Evolutionary conservation across 2,888 invertebrate genomes (phyloP), one percentile per base, ranked within the genome.

Genomic region (Andrena fulva): DNA sequence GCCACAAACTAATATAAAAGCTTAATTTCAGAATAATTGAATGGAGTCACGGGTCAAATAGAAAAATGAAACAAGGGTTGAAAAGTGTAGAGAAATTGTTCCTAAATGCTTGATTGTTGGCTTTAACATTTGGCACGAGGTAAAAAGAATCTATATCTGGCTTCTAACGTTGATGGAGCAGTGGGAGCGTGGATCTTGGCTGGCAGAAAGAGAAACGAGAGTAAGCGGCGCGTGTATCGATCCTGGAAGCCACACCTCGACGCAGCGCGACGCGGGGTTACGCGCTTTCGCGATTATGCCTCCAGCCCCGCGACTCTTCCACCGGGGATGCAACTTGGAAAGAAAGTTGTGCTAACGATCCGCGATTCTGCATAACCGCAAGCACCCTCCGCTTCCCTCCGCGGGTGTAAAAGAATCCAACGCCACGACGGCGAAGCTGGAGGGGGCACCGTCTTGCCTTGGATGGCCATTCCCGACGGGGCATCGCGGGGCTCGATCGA

Each of bases 211-310:
- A 72, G 68, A 73, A 60, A 78, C 69, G 68, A 77, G 72, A 71
- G 83, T 77, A 85, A 83, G 74, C 73, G 75, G 82, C 77, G 80
- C 84, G 85, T 86, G 87, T 91, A 91, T 91, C 91, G 91, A 91
- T 91, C 90, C 85, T 78, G 77, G 86, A 90, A 89, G 90, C 91
- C 91, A 90, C 91, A 91, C 91, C 91, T 91, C 86, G 88, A 64
- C 78, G 67, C 76, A 73, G 52, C 24, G 72, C 50, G 77, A 48
- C 60, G 77, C 67, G 56, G 42, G n/a, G 76, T 69, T 72, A 80
- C 77, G 85, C 77, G 85, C 82, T 84, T 71, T 63, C 85, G 62
- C 68, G 74, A 82, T 82, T 76, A 82, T 54, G 42, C 50, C 59
- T 63, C 33, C 59, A 24, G 31, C 35, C 69, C 48, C 27, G 56